These are phyloP conservation scores for Caretta caretta DNA, from an alignment of 2,113 vertebrate genomes.

Conservation along the genomic window DNA sequence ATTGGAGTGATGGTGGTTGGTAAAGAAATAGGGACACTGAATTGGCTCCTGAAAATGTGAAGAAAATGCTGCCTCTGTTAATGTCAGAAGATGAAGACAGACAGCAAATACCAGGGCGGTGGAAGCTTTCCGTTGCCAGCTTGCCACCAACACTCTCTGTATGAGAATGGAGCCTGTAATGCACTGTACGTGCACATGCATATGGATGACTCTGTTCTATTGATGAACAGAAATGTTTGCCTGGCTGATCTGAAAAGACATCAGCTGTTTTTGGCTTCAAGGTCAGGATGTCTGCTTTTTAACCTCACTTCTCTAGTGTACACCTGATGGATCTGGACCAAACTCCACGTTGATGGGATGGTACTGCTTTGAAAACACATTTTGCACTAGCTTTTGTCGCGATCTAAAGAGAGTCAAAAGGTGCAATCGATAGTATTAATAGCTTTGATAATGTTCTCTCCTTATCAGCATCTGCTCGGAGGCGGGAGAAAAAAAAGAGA, in stretches of 20 bases:
- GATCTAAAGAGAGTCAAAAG: neutral
- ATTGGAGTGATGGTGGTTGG: conserved; percentile 15
- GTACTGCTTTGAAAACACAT: conserved; percentile 16
- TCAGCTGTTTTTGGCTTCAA: conserved; percentile 61
- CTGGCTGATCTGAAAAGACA: conserved; percentile 56
- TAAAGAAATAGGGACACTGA: conserved; percentile 28
- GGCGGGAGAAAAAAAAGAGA: too few species aligned
- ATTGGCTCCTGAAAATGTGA: conserved; percentile 9
- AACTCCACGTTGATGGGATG: neutral
- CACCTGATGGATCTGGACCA: conserved; percentile 46
- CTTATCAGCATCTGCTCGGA: too few species aligned
- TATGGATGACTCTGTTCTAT: conserved; percentile 60
- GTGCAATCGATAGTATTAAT: accelerated
- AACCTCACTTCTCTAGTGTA: conserved; percentile 56
- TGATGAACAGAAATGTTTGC: conserved; percentile 72
- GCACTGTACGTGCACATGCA: conserved; percentile 67
- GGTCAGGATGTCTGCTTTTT: conserved; percentile 61
- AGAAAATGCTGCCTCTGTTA: conserved; percentile 47
- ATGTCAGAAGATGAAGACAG: conserved; percentile 58
- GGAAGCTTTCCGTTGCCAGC: conserved; percentile 22
- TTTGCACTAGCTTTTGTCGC: neutral
- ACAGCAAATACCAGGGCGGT: conserved; percentile 40
- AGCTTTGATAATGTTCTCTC: neutral
- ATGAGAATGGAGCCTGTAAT: conserved; percentile 68
- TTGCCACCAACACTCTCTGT: conserved; percentile 16